Percentiles rank a stretch among this genome's conserved stretches.
Conservation (phyloP, 1,140 invertebrate species). For the Drosophila dunni region DNA sequence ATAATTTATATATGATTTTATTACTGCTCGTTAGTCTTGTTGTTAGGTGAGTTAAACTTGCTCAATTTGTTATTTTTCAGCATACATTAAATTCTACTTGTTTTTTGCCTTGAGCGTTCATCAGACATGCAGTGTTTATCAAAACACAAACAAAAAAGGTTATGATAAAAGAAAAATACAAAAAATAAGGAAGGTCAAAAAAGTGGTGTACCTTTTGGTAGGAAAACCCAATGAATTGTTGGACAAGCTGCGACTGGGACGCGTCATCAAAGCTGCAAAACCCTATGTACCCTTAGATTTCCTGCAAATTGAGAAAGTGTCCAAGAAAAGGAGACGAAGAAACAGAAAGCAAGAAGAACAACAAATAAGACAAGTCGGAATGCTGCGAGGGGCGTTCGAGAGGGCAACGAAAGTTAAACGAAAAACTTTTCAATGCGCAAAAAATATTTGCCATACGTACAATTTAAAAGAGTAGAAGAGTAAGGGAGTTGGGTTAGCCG, state of each 20-base stretch:
- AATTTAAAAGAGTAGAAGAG: constrained; percentile 14
- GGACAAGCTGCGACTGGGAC: constrained; percentile 43
- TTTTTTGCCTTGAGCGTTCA: neutral
- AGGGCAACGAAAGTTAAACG: constrained; percentile 69
- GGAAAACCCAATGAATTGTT: constrained; percentile 46
- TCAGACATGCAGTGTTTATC: constrained; percentile 26
- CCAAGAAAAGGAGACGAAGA: constrained; percentile 34
- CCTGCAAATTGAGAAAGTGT: constrained; percentile 68
- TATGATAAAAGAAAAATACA: constrained; percentile 20
- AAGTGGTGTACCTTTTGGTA: constrained; percentile 10
- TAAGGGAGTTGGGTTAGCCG: constrained; percentile 50
- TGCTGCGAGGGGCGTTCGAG: neutral
- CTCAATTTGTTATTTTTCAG: constrained; percentile 4
- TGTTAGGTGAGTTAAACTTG: no score
- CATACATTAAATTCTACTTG: constrained; percentile 5
- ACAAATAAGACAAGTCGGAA: constrained; percentile 12
- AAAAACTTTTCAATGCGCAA: constrained; percentile 70
- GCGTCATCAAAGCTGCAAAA: constrained; percentile 62
- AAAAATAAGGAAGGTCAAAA: neutral
- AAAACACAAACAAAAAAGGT: constrained; percentile 33
- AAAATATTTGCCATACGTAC: constrained; percentile 35
- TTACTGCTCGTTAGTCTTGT: no score
- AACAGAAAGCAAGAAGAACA: constrained; percentile 16
- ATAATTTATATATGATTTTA: no score
- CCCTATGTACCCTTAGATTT: constrained; percentile 38